Percentiles rank a stretch among this genome's conserved stretches.
These are phyloP conservation scores for Tachysurus fulvidraco DNA, from an alignment of 2,113 vertebrate species.

Conservation along the genomic window DNA sequence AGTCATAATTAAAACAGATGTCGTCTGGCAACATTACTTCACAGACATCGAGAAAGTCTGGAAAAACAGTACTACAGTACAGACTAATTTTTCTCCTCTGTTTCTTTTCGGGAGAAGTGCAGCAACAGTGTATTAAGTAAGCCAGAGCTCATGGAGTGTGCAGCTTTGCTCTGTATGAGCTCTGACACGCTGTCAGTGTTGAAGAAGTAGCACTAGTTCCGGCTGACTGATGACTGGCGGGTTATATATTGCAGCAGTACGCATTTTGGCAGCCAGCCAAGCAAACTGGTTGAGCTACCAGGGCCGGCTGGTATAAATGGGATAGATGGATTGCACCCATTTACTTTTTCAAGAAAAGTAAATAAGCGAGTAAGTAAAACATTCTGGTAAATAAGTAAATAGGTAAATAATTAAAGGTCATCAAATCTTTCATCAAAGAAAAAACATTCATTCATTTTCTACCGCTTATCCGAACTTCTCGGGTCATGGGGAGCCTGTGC, in stretches of 20 bases:
- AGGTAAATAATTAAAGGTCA: not conserved
- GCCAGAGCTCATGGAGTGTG: constrained; percentile 10
- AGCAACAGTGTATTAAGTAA: constrained; percentile 16
- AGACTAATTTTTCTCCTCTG: not conserved
- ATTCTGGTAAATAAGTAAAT: not conserved
- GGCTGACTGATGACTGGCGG: constrained; percentile 5
- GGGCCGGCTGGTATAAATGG: not conserved
- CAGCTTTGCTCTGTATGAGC: constrained; percentile 19
- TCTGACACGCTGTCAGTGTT: constrained; percentile 20
- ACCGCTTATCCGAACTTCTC: too few species aligned
- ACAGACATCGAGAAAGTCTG: not conserved
- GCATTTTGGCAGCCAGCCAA: not conserved
- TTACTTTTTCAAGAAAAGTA: not conserved
- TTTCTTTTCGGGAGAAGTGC: not conserved
- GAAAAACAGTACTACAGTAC: not conserved
- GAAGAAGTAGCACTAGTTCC: constrained; percentile 11
- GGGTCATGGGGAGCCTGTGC: too few species aligned
- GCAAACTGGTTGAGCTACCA: not conserved
- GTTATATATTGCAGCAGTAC: constrained; percentile 8
- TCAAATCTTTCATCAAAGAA: not conserved
- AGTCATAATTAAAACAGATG: not conserved
- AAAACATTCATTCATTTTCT: too few species aligned
- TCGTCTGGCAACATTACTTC: not conserved
- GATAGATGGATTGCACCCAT: not conserved
- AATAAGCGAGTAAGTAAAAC: not conserved